Evolutionary conservation across 2,797 vertebrate genomes (phyloP), one percentile per base, ranked within the genome.

Genomic region (Anniella stebbinsi): DNA sequence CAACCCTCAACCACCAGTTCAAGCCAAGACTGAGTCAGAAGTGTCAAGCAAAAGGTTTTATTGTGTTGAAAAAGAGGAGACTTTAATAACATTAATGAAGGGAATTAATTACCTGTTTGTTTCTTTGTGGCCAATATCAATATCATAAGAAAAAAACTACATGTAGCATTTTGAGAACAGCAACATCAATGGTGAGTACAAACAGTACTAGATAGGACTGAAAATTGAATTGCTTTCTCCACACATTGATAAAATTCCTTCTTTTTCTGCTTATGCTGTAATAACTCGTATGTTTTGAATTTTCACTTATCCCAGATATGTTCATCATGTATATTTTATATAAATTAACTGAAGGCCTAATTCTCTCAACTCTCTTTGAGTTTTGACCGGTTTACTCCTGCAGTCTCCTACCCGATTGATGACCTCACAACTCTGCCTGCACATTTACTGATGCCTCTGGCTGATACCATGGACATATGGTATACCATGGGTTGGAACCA

Each of bases 21-120:
- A 88, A 8, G 17, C 77, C 11, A 0, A 11, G 1, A 57, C 75
- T 30, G 87, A 67, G 91, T 75, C 1, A 84, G 67, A 89, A 63
- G 11, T 87, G 91, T 66, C 5, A 70, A 36, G 11, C 83, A 87
- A 48, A 2, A 63, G 83, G 18, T 48, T 51, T 5, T 8, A 77
- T 17, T 69, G 18, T 0, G 30, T 45, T 30, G 48, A 15, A 21
- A 21, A 69, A 0, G 60, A 78, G 0, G 13, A 11, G n/a, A 81
- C 70, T 86, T 80, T 0, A 0, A 1, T 82, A 7, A 3, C 41
- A 3, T 77, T 38, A 9, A 45, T 7, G 45, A 60, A 80, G 6
- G 67, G 4, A 84, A 70, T 91, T 80, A 89, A 12, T 89, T 70
- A 30, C 83, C 28, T 2, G 1, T 87, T 90, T 63, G 41, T 1